Evolutionary conservation across 1,140 invertebrate genomes (phyloP), one percentile per base, ranked within the genome.

Genomic region (Caenorhabditis briggsae): DNA sequence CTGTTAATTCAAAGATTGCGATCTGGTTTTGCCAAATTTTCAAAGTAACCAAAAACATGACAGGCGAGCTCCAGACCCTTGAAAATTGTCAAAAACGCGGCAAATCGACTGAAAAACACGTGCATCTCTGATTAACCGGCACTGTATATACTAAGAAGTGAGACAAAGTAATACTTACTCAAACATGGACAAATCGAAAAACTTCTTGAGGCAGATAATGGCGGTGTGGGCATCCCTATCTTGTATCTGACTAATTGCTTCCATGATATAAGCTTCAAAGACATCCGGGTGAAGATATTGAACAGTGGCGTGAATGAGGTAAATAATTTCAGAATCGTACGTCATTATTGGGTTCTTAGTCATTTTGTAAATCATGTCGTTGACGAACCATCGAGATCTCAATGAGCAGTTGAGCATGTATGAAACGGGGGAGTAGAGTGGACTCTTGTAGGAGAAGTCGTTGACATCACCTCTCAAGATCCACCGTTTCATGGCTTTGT

Each of bases 121-220:
- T n/a, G n/a, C n/a, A n/a, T n/a, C n/a, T 33, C 33, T 33, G 3
- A 33, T 33, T 33, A 3, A 33, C 3, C 3, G 33, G 3, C 3
- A 33, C 33, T 33, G 33, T 33, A 33, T 2, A 33, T 33, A 3
- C 33, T 33, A 33, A 33, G 33, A 33, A 33, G 33, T 33, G 33
- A 33, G 33, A 33, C 33, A 33, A 33, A 3, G 33, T 33, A 33
- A 33, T 33, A 50, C 70, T 78, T 43, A 78, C 70, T 78, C 46
- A 78, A 53, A 78, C 46, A 50, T 78, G 7, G 70, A 46, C 70
- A 78, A 25, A 5, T 70, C 65, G 18, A 78, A 78, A 14, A 23
- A 78, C 8, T n/a, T 18, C 46, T 78, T 78, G 46, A 78, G 5
- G 7, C 18, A 7, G 16, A 23, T 78, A 9, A 50, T n/a, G 1